Evolutionary conservation across 1,140 invertebrate species (phyloP), one percentile per base, ranked within the genome.

Genomic region (Zaprionus tsacasi): DNA sequence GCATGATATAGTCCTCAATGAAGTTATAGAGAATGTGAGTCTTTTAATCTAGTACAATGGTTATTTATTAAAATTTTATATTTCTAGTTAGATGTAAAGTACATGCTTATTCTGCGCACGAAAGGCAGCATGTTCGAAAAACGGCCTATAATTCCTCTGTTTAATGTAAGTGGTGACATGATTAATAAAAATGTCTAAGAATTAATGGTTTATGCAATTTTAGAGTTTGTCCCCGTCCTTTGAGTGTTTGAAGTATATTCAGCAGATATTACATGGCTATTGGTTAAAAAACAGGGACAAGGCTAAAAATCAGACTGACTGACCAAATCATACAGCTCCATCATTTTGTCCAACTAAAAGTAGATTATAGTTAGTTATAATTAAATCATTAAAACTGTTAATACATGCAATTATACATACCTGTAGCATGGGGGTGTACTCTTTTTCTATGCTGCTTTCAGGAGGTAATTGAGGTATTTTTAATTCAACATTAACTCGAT

Each of bases 1-100:
- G n/a, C 86, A 94, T 60, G 93, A 94, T 83, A 83, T 95, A 65
- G 93, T 95, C 68, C 94, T 95, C 15, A 95, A 95, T 83, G 94
- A 95, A 93, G 94, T 95, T 35, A 94, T 95, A 70, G 93, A 92
- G 70, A 93, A 93, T 89, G 94, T 95, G 88, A 75, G 83, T 35
- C 8, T 15, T 17, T 15, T 27, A 17, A 10, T 12, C 0, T n/a
- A 4, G 4, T 43, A 11, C 38, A 10, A 45, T 45, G 15, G 40
- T 17, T 15, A 36, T 56, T 58, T 43, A 38, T 52, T 43, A 13
- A 67, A 3, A 27, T 50, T 52, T 63, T 72, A n/a, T 40, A 30
- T 12, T 87, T 90, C 27, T 48, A 93, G 93, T 75, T 93, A 58
- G 88, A 92, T 76, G 76, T 93, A 2, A 90, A 93, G 48, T 93